phyloP scores from a whole-genome alignment of 2,797 vertebrate species.

The Enteromius thamalakanensis region DNA sequence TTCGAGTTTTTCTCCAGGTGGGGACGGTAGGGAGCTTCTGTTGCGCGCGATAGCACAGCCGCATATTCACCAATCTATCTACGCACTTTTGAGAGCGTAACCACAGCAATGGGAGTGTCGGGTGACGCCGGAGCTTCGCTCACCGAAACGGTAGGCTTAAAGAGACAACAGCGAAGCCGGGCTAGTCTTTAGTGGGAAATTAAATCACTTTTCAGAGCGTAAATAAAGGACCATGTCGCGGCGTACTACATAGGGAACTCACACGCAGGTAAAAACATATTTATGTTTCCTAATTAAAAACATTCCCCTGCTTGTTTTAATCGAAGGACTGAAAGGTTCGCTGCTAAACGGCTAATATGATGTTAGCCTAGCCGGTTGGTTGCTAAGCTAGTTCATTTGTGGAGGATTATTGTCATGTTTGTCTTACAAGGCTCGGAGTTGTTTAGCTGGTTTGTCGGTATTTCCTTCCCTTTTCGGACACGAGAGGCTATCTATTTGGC shows the following conservation, averaged over 20 bases:
- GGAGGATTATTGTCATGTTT: constrained; percentile 78
- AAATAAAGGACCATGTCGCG: constrained; percentile 66
- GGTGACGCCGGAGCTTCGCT: constrained; percentile 70
- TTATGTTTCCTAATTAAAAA: not conserved
- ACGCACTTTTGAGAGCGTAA: constrained; percentile 66
- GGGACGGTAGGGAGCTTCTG: constrained; percentile 2
- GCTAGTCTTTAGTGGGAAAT: constrained; percentile 65
- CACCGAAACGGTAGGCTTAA: constrained; percentile 76
- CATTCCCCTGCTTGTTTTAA: not conserved
- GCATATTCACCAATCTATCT: constrained; percentile 68
- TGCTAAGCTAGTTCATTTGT: constrained; percentile 67
- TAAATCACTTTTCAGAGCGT: constrained; percentile 60
- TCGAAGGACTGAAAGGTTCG: constrained; percentile 54
- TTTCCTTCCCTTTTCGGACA: not conserved
- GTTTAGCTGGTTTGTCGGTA: constrained; percentile 39
- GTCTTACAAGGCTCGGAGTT: constrained; percentile 68
- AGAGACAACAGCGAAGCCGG: constrained; percentile 78
- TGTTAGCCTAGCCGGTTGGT: constrained; percentile 62
- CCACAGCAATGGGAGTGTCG: constrained; percentile 55
- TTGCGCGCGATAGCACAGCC: constrained; percentile 8
- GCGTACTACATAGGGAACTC: constrained; percentile 58
- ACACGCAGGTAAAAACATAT: constrained; percentile 69
- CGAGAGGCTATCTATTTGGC: not conserved
- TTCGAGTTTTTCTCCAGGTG: constrained; percentile 12
- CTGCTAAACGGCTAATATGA: constrained; percentile 60